Evolutionary conservation across 2,888 invertebrate species (phyloP), one percentile per base, ranked within the genome.

Genomic region (Liopterus haemorrhoidalis): DNA sequence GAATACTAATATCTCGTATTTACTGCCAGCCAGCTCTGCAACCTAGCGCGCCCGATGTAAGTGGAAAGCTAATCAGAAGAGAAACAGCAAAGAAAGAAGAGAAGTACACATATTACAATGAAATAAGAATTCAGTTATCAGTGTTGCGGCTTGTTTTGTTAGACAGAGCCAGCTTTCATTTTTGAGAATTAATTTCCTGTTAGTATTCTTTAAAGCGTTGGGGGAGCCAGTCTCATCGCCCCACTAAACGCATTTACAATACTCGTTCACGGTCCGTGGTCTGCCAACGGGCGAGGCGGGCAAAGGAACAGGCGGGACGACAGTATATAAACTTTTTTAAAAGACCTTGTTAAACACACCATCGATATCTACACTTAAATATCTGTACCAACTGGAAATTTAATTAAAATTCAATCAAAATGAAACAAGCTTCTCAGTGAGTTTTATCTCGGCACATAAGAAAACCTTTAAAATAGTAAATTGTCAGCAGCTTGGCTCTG

Each of bases 171-270:
- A 64, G 66, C 66, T 67, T 68, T 68, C 68, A 67, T 68, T 69
- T 69, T 69, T 67, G 66, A 66, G 64, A 69, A 68, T 68, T 69
- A 70, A 70, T 70, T 70, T 70, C 70, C 70, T 69, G 69, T 66
- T 65, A 59, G 66, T 59, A 67, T 68, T 69, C 67, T 68, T 68
- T 67, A 68, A 66, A 42, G 27, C 22, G 41, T 27, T 21, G 18
- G 41, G 42, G 53, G 42, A 16, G 14, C 16, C 16, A 47, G 24
- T 25, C 22, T 3, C 20, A 15, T 33, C 4, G 36, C 19, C 21
- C 16, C 33, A 22, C 39, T 22, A 27, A 39, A 20, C 30, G 33
- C 40, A 24, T 21, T 45, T 45, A 49, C 43, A 48, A 46, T 40
- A 41, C 27, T 37, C 47, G 24, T 37, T n/a, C n/a, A n/a, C n/a